phyloP scores from a whole-genome alignment of 2,113 vertebrate genomes.

The Sylvia atricapilla region DNA sequence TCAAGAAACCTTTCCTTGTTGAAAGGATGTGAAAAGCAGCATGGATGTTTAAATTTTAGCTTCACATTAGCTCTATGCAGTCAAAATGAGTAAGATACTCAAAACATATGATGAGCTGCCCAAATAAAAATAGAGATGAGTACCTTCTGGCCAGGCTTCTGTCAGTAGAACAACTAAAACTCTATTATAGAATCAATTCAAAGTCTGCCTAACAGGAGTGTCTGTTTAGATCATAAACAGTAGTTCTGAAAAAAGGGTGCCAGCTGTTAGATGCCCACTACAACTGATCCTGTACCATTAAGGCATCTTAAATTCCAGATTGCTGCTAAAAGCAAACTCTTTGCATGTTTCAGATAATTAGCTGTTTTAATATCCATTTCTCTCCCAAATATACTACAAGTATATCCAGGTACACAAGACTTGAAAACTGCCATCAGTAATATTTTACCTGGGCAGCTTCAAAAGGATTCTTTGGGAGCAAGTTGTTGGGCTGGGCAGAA shows the following conservation, averaged over 20 bases:
- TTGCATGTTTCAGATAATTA: neutral
- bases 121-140: neutral
- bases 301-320: neutral
- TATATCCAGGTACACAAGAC: neutral
- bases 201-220: neutral
- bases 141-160: neutral
- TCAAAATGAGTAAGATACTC: neutral
- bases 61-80: neutral
- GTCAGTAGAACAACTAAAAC: neutral
- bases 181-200: neutral
- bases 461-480: neutral
- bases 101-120: neutral
- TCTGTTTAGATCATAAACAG: neutral
- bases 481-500: neutral
- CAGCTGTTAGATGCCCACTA: neutral
- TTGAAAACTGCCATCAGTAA: neutral
- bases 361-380: neutral
- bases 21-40: neutral
- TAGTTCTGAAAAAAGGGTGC: neutral
- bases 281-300: neutral
- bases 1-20: neutral
- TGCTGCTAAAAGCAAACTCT: neutral
- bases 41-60: neutral
- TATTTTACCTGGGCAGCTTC: neutral
- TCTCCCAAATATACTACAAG: neutral